phyloP scores from a whole-genome alignment of 2,888 invertebrate species.

The Creontiades dilutus region DNA sequence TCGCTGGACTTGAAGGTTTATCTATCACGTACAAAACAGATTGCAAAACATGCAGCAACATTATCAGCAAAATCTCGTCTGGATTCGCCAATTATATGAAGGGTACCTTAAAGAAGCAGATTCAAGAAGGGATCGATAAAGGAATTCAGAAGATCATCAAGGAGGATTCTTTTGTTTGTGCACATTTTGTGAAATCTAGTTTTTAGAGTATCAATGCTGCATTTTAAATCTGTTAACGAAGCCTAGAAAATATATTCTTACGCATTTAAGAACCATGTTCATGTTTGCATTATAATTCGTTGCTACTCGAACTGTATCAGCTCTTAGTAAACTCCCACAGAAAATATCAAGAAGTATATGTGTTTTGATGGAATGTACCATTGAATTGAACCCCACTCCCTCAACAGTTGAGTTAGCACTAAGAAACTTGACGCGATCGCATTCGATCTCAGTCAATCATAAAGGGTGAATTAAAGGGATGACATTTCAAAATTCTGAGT shows the following conservation, averaged over 20 bases:
- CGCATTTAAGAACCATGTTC: not conserved
- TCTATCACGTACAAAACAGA: not conserved
- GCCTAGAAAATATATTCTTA: not conserved
- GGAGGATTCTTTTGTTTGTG: conserved; percentile 49
- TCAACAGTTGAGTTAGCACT: too few relatives aligned
- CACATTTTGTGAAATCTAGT: conserved; percentile 50
- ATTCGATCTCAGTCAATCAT: too few relatives aligned
- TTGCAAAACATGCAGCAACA: conserved; percentile 47
- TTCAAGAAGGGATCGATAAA: conserved; percentile 53
- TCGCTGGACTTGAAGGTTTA: conserved; percentile 14
- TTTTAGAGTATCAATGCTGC: not conserved
- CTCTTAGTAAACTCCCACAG: not conserved
- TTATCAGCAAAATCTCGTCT: conserved; percentile 10
- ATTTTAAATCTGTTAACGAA: not conserved
- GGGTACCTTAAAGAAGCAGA: conserved; percentile 38
- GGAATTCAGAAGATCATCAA: conserved; percentile 15
- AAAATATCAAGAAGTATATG: not conserved
- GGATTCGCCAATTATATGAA: conserved; percentile 60
- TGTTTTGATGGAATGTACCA: not conserved
- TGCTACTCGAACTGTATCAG: not conserved
- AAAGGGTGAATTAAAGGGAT: too few relatives aligned
- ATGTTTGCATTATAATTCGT: not conserved
- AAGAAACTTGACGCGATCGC: too few relatives aligned
- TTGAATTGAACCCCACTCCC: not conserved
- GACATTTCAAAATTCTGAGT: too few relatives aligned